Conservation (phyloP, 1,140 invertebrate genomes). For the Caerostris darwini region DNA sequence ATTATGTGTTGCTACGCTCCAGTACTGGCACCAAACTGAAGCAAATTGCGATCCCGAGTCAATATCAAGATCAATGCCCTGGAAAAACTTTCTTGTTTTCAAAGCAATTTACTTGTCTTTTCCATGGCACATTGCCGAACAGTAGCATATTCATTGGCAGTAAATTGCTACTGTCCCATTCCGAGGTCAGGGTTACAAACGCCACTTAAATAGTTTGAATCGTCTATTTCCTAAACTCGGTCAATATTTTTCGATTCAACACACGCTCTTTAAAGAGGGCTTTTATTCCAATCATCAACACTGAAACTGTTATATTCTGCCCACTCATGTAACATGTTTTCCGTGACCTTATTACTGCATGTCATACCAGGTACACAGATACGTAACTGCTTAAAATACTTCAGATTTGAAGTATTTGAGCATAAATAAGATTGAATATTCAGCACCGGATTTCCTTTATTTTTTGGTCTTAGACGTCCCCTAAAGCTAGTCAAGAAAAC, state of each 20-base stretch:
- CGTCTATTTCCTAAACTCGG: background rate
- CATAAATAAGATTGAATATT: background rate
- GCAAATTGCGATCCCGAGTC: too few species aligned
- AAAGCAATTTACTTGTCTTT: background rate
- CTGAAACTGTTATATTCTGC: background rate
- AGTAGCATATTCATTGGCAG: background rate
- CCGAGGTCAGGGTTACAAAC: constrained; percentile 17
- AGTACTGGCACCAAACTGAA: too few species aligned
- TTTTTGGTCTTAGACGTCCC: background rate
- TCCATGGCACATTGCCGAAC: background rate
- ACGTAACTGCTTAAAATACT: background rate
- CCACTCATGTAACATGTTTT: constrained; percentile 3
- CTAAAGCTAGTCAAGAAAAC: too few species aligned
- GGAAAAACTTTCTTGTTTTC: background rate
- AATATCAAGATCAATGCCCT: background rate
- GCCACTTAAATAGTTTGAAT: background rate
- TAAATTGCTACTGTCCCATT: background rate
- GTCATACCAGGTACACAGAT: background rate
- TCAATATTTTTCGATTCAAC: background rate
- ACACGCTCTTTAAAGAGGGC: background rate
- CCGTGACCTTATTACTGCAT: background rate
- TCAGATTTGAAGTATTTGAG: background rate
- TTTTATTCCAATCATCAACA: background rate
- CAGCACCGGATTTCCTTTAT: background rate
- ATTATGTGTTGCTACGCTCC: too few species aligned